Evolutionary conservation across 2,797 vertebrate genomes (phyloP), one percentile per base, ranked within the genome.

Genomic region (Ataeniobius toweri): DNA sequence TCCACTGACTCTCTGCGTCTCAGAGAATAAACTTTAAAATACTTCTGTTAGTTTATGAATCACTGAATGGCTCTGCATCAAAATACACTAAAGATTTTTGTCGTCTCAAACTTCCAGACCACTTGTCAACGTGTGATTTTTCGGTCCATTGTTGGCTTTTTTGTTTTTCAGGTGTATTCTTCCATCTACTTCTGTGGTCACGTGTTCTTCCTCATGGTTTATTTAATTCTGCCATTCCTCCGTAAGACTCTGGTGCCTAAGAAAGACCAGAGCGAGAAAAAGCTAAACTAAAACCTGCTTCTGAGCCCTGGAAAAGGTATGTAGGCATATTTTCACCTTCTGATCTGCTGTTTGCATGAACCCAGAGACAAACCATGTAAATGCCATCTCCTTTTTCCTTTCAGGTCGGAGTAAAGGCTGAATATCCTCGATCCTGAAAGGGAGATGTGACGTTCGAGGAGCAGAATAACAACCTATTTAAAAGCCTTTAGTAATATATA

Each of bases 131-230:
- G 2, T 10, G 46, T 10, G 31, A 10, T 41, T 10, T 10, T 67
- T 39, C 0, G 1, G 36, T 39, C 22, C 41, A 41, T 24, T 51
- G 2, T 2, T 41, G 31, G 1, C 4, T 14, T 41, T 56, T 86
- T 63, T 87, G 26, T 88, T 71, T 92, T 88, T 1, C 94, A 99
- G 98, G 98, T 99, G 81, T 99, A 98, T 91, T 96, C 80, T 36
- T 99, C 98, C 26, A 0, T 99, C 83, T 99, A 98, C 92, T 99
- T 98, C 90, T 87, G 95, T 0, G 98, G 98, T 86, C 98, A 99
- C 0, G 24, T 97, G 71, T 94, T 97, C 86, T 98, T 98, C 95
- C 85, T 99, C 70, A 85, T 87, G 76, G 91, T 94, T 83, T 95
- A 95, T 83, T 81, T 98, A 84, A 89, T 89, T 88, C 71, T 98